Evolutionary conservation across 92 coral and sea anemone genomes (phyloP), one percentile per base, ranked within the genome.

Genomic region (Hydrozoanthus gracilis): DNA sequence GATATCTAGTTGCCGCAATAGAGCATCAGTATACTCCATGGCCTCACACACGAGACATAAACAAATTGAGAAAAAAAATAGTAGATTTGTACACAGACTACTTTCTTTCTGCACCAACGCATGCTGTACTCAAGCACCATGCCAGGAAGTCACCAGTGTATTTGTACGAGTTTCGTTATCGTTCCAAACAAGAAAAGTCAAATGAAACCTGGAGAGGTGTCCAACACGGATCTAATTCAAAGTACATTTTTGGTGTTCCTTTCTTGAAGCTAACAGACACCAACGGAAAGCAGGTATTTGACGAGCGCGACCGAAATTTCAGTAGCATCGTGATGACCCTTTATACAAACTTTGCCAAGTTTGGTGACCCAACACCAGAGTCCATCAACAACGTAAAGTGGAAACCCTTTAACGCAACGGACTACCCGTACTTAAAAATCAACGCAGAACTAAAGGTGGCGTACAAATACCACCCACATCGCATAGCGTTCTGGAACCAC

Each of bases 291-390:
- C 98, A 94, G 73, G 48, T 70, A 9, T 94, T 87, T 88, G 92
- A 89, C 76, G 94, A 92, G 16, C 87, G 75, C 82, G 98, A 94
- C 78, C 78, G 91, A 67, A 93, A 91, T 77, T 85, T 94, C 69
- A 94, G 98, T 82, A 83, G 87, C 58, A 45, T 55, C 71, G 78
- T 94, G 49, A 92, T 94, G 46, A 84, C 92, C 3, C 85, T 91
- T 8, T 92, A 93, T 83, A 94, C 94, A 64, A 94, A 94, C 88
- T 94, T 94, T 86, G 98, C 98, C 78, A 92, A 92, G 83, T 91
- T 88, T 17, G 98, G 95, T 5, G 88, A 94, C 62, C 98, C 98
- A n/a, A 94, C 98, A 11, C 94, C 94, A 1, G 76, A 75, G 17
- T 92, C 95, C 0, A 92, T 94, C 9, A 5, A 66, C 12, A 92